Evolutionary conservation across 1,140 invertebrate genomes (phyloP).

Genomic region (Asobara japonica): DNA sequence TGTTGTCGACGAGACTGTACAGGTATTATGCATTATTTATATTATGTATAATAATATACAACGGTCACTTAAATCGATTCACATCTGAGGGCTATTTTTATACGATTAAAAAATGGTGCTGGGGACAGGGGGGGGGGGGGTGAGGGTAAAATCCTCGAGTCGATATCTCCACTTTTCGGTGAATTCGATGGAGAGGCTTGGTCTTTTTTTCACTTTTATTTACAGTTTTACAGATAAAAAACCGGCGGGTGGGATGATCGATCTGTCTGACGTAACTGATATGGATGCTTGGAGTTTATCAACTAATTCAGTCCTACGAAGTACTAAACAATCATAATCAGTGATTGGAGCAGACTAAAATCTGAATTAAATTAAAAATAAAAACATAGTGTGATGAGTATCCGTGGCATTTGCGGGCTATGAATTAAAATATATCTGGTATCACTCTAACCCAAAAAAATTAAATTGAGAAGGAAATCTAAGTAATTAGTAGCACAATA

Average conservation of each 20-base stretch:
- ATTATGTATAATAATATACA: conserved; percentile 17
- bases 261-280: neutral
- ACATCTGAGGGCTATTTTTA: neutral
- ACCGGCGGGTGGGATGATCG: neutral
- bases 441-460: neutral
- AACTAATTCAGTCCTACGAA: no score
- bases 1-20: neutral
- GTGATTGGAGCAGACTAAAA: no score
- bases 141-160: neutral
- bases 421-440: neutral
- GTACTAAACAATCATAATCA: no score
- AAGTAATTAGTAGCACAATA: no score
- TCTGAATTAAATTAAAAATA: neutral
- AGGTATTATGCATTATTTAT: conserved; percentile 4
- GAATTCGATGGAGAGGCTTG: neutral
- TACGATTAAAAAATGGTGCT: neutral
- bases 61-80: neutral
- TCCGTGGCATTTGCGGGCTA: neutral
- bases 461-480: neutral
- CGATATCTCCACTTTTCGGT: neutral
- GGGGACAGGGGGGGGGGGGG: neutral
- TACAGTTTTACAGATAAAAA: neutral
- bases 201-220: neutral
- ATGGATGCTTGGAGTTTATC: neutral
- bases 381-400: conserved; percentile 1